Evolutionary conservation across 2,888 invertebrate species (phyloP), one percentile per base, ranked within the genome.

Genomic region (Pecten maximus): DNA sequence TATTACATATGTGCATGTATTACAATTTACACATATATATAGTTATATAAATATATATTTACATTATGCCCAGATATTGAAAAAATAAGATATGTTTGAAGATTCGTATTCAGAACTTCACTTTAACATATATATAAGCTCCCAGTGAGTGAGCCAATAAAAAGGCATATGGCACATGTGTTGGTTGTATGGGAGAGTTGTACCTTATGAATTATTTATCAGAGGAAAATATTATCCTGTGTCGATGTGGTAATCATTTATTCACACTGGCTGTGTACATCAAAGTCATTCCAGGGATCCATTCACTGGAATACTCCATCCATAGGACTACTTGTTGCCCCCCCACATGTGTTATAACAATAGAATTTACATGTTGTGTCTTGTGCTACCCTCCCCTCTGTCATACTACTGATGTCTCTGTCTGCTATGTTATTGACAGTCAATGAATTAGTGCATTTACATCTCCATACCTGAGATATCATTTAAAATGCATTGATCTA

Each of bases 81-180:
- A n/a, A n/a, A n/a, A n/a, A n/a, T n/a, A n/a, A n/a, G n/a, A n/a
- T n/a, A n/a, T n/a, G n/a, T n/a, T n/a, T n/a, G n/a, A n/a, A n/a
- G n/a, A n/a, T n/a, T n/a, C n/a, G n/a, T n/a, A n/a, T n/a, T n/a
- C n/a, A 10, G 23, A 74, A 74, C 35, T 74, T 74, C 16, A 0
- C 35, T 28, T 35, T 74, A 35, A 74, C 35, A 74, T n/a, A n/a
- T n/a, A n/a, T n/a, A n/a, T 35, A 28, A 74, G 74, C 35, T 74
- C 74, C 74, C 74, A 74, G 10, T 6, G 74, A 28, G 74, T 74
- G 74, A 74, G 35, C 35, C 74, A 74, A 74, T 74, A 74, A 74
- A 74, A 74, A 74, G 74, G 74, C 74, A 74, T 74, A 74, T 74
- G 74, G 74, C 74, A 74, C 74, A 74, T 74, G 74, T 74, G 74